Conservation (phyloP, 2,888 invertebrate species). For the Catocala sponsa region DNA sequence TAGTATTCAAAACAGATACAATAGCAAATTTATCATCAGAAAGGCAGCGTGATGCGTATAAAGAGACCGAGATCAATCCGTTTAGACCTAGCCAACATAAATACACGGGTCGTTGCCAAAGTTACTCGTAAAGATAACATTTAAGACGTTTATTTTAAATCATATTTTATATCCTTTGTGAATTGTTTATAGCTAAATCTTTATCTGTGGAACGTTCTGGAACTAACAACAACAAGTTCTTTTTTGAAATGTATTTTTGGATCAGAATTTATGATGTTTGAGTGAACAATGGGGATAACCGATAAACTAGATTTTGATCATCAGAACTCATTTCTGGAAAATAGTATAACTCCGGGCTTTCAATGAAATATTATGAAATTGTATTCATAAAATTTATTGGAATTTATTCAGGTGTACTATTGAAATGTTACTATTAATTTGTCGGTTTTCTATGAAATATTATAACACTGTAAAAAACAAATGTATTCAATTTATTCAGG, state of each 20-base stretch:
- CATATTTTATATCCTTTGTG: constrained; percentile 47
- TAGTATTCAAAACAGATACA: constrained; percentile 6
- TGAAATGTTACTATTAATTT: too few species aligned
- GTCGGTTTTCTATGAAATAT: too few species aligned
- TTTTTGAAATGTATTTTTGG: background rate
- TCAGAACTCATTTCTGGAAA: background rate
- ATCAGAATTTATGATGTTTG: background rate
- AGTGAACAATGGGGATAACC: background rate
- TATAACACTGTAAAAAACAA: too few species aligned
- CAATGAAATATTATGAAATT: too few species aligned
- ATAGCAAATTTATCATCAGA: constrained; percentile 12
- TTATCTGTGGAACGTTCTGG: constrained; percentile 18
- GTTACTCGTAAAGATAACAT: constrained; percentile 33
- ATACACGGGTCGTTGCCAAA: constrained; percentile 46
- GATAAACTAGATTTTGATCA: background rate
- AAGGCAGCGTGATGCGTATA: constrained; percentile 31
- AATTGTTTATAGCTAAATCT: constrained; percentile 36
- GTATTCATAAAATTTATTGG: too few species aligned
- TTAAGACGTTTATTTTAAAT: constrained; percentile 45
- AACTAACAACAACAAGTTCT: constrained; percentile 1
- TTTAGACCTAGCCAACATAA: constrained; percentile 42
- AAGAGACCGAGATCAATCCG: constrained; percentile 41
- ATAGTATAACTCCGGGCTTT: background rate
- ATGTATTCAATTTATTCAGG: too few species aligned
- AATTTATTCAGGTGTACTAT: too few species aligned